Conservation (phyloP, 2,113 vertebrate species). For the Melanostigma gelatinosum region DNA sequence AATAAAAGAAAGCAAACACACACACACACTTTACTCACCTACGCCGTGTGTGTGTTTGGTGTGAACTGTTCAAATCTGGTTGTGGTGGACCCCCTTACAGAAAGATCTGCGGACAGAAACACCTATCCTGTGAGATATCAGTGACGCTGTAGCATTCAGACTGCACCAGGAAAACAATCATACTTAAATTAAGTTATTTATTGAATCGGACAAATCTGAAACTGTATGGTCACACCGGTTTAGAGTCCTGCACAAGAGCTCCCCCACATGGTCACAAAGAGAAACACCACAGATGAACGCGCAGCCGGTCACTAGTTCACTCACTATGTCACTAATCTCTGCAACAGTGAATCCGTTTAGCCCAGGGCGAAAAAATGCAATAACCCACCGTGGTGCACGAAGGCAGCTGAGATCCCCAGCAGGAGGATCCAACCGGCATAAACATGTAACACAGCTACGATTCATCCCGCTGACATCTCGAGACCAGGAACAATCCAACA, state of each 20-base stretch:
- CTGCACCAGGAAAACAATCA: neutral
- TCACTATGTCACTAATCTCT: slow-evolving; percentile 61
- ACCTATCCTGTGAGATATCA: neutral
- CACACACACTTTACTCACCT: slow-evolving; percentile 56
- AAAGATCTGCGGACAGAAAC: slow-evolving; percentile 62
- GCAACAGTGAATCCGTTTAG: slow-evolving; percentile 68
- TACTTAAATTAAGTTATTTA: neutral
- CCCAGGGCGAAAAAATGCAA: slow-evolving; percentile 45
- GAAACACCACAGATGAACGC: slow-evolving; percentile 27
- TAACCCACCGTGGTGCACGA: slow-evolving; percentile 29
- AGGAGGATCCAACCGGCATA: neutral
- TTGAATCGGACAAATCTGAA: neutral
- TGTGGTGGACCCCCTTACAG: slow-evolving; percentile 54
- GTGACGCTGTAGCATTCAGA: neutral
- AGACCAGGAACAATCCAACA: slow-evolving; percentile 34
- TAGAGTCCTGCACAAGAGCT: neutral
- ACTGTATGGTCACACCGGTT: neutral
- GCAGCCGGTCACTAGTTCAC: slow-evolving; percentile 31
- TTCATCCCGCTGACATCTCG: neutral
- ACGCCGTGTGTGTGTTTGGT: slow-evolving; percentile 43
- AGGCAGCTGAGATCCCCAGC: slow-evolving; percentile 15
- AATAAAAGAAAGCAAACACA: neutral
- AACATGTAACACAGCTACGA: slow-evolving; percentile 1
- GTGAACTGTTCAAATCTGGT: slow-evolving; percentile 42
- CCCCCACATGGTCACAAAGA: neutral